Base-by-base conservation (phyloP, 2,888 invertebrate species). In the Microplitis manilae region DNA sequence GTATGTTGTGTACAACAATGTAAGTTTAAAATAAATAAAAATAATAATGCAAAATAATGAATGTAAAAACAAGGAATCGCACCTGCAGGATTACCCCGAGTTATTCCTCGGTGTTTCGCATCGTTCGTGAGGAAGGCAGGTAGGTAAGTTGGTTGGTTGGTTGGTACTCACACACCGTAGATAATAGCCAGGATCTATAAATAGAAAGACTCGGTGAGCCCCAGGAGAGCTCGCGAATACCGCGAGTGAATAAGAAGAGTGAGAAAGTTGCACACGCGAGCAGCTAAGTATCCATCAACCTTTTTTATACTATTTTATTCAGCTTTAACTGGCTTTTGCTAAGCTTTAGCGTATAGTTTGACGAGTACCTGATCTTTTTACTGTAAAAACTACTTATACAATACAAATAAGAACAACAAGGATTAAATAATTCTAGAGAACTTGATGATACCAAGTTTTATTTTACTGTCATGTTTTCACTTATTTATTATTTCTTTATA, bases 151-250 rank as follows among this genome's bases (percentile, higher is more conserved):
- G 8, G 50, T 50, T 50, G 50, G 50, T 50, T 50, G 8, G 71
- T 65, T 74, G 74, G 73, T 75, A 77, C 73, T 77, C 81, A 80
- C 79, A 78, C 81, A 81, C 76, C 79, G 80, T 82, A 83, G 82
- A 83, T 81, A 82, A 82, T 81, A 83, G 82, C 79, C 80, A 79
- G 67, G 78, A 78, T 81, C 81, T 83, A 83, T 83, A 83, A 83
- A 83, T 83, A 83, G 82, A 82, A 30, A 60, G 38, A 72, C 61
- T 15, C 39, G 1, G 64, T 13, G 60, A 20, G 13, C 71, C 62
- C 20, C 62, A n/a, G 39, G 15, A 30, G 59, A 20, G 59, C 39
- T 20, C 50, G 59, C 65, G 67, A 15, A 20, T 20, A 65, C 8
- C 7, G 41, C 20, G 38, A 38, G 30, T 20, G 9, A 20, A 41